phyloP scores from a whole-genome alignment of 2,113 vertebrate species.

The Meles meles region DNA sequence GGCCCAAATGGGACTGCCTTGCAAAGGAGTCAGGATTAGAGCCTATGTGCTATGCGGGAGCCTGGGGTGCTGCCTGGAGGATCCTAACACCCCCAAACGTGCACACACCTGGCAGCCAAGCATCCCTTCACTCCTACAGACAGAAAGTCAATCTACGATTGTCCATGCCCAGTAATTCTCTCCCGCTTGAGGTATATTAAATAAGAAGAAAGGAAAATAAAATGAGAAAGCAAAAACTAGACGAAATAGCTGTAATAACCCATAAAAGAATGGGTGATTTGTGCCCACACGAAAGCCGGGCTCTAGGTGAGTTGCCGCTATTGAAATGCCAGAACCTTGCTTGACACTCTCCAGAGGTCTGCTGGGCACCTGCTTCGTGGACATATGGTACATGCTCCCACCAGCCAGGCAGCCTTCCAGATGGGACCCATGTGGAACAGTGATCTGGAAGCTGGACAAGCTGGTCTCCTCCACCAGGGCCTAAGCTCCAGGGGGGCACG shows the following conservation, averaged over 20 bases:
- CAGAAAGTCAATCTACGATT: background rate
- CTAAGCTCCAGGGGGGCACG: background rate
- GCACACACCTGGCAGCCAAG: background rate
- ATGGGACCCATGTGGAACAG: background rate
- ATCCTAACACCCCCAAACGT: background rate
- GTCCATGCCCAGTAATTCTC: background rate
- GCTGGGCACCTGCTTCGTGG: background rate
- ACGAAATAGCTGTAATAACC: conserved; percentile 6
- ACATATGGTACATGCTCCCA: background rate
- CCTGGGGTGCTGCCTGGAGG: background rate
- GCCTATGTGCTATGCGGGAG: background rate
- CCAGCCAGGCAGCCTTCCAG: background rate
- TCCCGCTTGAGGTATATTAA: conserved; percentile 29
- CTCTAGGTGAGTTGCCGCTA: background rate
- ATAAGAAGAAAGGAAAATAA: conserved; percentile 59
- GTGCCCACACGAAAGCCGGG: background rate
- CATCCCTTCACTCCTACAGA: background rate
- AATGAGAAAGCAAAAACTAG: conserved; percentile 48
- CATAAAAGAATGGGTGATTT: background rate
- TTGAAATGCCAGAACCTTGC: background rate
- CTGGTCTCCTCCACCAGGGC: background rate
- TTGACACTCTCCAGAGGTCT: background rate
- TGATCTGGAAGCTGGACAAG: background rate
- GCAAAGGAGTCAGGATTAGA: background rate
- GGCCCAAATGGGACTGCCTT: background rate